Evolutionary conservation across 2,888 invertebrate species (phyloP).

Genomic region (Fragum whitleyi): DNA sequence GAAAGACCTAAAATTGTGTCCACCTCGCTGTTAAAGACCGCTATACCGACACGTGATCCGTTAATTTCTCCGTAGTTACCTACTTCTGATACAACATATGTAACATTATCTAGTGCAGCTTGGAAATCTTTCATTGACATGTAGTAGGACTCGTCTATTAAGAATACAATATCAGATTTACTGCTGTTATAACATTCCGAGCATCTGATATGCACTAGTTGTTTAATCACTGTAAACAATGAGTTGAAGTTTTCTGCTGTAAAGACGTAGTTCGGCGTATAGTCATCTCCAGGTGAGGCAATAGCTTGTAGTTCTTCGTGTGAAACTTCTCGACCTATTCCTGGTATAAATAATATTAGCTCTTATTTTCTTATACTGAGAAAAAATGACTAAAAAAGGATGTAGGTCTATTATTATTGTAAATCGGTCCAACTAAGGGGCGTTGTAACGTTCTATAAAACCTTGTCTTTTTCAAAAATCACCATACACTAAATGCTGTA

Average conservation of each 20-base stretch:
- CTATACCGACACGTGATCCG: not conserved
- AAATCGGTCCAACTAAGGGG: not conserved
- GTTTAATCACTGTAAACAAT: constrained; percentile 33
- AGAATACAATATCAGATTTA: constrained; percentile 31
- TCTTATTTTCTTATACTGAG: too few species aligned
- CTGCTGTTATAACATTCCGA: constrained; percentile 29
- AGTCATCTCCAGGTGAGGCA: constrained; percentile 9
- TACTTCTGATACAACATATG: constrained; percentile 6
- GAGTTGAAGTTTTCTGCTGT: constrained; percentile 45
- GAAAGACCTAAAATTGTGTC: not conserved
- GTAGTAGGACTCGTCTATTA: constrained; percentile 25
- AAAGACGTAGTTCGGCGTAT: constrained; percentile 32
- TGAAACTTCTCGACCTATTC: constrained; percentile 38
- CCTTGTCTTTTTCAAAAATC: too few species aligned
- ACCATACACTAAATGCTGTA: too few species aligned
- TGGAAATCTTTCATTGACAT: constrained; percentile 16
- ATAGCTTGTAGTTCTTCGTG: constrained; percentile 43
- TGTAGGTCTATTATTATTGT: not conserved
- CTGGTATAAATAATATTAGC: constrained; percentile 18
- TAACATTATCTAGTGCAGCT: constrained; percentile 15
- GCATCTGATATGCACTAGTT: constrained; percentile 40
- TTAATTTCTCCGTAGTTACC: not conserved
- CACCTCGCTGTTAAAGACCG: not conserved
- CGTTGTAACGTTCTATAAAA: not conserved
- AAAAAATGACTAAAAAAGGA: too few species aligned